phyloP scores from a whole-genome alignment of 1,140 invertebrate species.

The Orchestia grillus region DNA sequence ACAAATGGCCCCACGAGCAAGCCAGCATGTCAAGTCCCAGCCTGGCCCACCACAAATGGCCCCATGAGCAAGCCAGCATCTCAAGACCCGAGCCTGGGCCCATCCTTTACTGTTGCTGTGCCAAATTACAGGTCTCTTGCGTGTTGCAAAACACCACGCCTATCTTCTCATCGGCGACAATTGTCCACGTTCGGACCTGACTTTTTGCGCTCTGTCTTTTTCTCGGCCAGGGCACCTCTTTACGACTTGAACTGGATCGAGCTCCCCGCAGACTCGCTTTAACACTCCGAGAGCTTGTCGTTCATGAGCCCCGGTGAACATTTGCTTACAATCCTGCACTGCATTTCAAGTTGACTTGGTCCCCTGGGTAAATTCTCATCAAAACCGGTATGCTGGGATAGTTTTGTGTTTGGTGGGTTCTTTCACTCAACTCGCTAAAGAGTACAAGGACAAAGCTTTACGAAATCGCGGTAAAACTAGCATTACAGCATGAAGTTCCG shows the following conservation, averaged over 20 bases:
- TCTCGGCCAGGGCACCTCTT: neutral
- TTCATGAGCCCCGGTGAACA: neutral
- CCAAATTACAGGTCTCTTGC: slow-evolving; percentile 55
- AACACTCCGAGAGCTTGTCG: neutral
- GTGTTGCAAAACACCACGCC: slow-evolving; percentile 52
- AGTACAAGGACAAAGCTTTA: neutral
- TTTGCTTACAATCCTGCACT: neutral
- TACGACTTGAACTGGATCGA: slow-evolving; percentile 40
- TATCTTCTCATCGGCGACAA: slow-evolving; percentile 56
- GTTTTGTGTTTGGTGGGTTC: neutral
- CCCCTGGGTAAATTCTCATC: neutral
- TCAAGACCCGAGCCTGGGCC: neutral
- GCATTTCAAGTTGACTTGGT: neutral
- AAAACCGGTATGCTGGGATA: neutral
- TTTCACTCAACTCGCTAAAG: neutral
- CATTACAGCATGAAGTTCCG: neutral
- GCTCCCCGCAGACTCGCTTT: neutral
- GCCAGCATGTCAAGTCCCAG: neutral
- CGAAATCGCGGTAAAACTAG: neutral
- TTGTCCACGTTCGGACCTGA: slow-evolving; percentile 40
- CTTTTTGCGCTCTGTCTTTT: slow-evolving; percentile 24
- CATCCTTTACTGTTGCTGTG: slow-evolving; percentile 47
- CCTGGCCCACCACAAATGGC: neutral
- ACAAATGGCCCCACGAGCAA: neutral
- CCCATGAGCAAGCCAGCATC: neutral